Conservation (phyloP, 2,888 invertebrate species). For the Acutogordius australiensis region DNA sequence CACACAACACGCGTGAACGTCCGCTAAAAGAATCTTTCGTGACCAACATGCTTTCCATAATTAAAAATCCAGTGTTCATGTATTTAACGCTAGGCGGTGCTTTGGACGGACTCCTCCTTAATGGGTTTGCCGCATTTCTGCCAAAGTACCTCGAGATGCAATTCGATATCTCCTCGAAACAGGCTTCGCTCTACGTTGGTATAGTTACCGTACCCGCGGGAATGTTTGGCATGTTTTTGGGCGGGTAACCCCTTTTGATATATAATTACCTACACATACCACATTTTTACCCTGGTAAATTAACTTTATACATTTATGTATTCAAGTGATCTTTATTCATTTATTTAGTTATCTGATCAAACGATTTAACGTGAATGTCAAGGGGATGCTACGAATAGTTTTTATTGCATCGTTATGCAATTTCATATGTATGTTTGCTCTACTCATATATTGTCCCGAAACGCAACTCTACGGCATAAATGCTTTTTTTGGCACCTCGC, state of each 20-base stretch:
- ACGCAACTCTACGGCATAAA: background rate
- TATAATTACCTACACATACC: too few relatives aligned
- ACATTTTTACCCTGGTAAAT: too few relatives aligned
- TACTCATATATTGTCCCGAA: background rate
- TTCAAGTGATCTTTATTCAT: too few relatives aligned
- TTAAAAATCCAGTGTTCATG: background rate
- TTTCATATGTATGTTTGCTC: background rate
- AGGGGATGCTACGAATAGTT: background rate
- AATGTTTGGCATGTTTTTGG: background rate
- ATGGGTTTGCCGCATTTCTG: constrained; percentile 21
- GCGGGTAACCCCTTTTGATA: background rate
- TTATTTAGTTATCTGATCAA: constrained; percentile 1
- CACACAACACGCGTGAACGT: too few relatives aligned
- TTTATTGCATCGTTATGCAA: constrained; percentile 5
- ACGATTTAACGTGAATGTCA: background rate
- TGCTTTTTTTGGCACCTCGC: background rate
- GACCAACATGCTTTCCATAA: too few relatives aligned
- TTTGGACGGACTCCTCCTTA: constrained; percentile 18
- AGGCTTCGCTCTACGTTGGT: constrained; percentile 15
- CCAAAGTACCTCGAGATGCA: constrained; percentile 21
- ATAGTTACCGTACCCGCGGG: background rate
- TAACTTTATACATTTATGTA: too few relatives aligned
- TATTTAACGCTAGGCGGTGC: background rate
- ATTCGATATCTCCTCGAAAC: constrained; percentile 19
- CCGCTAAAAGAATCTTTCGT: too few relatives aligned